A percentile compares a stretch with the other conserved stretches of the same genome.
phyloP scores from a whole-genome alignment of 2,797 vertebrate species.

The Nyctibius grandis region DNA sequence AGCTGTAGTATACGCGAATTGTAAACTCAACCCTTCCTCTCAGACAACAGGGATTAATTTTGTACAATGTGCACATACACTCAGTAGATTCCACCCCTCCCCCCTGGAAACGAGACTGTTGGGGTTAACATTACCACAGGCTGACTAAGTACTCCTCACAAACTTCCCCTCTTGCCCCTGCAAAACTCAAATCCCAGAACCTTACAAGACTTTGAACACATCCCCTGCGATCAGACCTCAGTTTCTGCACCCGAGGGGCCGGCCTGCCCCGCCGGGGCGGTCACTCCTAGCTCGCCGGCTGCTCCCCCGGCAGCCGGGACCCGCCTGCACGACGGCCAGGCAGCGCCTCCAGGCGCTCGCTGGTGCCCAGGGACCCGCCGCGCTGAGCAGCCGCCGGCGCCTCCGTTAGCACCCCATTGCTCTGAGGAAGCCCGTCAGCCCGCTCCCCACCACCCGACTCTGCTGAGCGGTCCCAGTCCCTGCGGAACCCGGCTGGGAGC shows the following conservation, averaged over 20 bases:
- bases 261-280: fast-evolving
- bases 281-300: background rate
- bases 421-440: no score
- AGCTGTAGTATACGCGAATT: background rate
- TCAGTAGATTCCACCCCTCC: background rate
- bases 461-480: no score
- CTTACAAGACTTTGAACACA: background rate
- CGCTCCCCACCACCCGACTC: fast-evolving
- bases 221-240: fast-evolving
- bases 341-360: no score
- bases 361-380: fast-evolving
- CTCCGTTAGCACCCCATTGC: fast-evolving
- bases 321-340: no score
- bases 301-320: background rate
- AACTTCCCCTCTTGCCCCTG: background rate
- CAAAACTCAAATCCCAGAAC: background rate
- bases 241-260: background rate
- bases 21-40: background rate
- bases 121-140: background rate
- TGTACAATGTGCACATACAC: fast-evolving
- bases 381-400: no score
- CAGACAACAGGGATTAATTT: background rate
- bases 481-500: fast-evolving
- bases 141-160: background rate
- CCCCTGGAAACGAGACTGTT: fast-evolving